Conservation (phyloP, 2,113 vertebrate species). For the Leucosticte australis region DNA sequence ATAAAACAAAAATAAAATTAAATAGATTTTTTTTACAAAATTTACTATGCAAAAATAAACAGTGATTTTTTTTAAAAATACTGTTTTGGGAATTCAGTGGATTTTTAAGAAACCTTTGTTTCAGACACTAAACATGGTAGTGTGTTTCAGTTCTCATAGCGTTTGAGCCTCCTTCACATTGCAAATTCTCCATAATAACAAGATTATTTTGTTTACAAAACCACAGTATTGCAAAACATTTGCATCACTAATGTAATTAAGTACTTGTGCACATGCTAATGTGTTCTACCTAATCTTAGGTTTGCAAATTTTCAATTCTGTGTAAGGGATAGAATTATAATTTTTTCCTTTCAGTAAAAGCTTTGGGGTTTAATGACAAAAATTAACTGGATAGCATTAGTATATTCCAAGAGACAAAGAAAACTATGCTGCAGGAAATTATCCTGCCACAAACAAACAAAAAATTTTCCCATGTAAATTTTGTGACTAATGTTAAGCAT, state of each 20-base stretch:
- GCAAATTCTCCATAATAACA: constrained; percentile 68
- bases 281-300: constrained; percentile 61
- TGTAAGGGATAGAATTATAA: constrained; percentile 35
- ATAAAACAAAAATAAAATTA: constrained; percentile 6
- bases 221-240: constrained; percentile 69
- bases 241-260: constrained; percentile 78
- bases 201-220: constrained; percentile 73
- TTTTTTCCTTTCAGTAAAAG: constrained; percentile 42
- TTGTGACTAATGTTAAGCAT: neutral
- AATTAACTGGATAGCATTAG: constrained; percentile 21
- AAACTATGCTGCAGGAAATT: neutral
- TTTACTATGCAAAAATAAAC: neutral
- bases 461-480: neutral
- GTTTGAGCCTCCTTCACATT: constrained; percentile 45
- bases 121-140: neutral
- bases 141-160: constrained; percentile 35
- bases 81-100: neutral
- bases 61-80: neutral
- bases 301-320: constrained; percentile 56
- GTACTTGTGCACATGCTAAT: constrained; percentile 63
- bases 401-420: constrained; percentile 30
- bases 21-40: neutral
- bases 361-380: constrained; percentile 28
- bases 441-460: constrained; percentile 20
- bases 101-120: constrained; percentile 36